Percentiles rank a stretch among this genome's conserved stretches.
Conservation (phyloP, 2,797 vertebrate genomes). For the Pygocentrus nattereri region DNA sequence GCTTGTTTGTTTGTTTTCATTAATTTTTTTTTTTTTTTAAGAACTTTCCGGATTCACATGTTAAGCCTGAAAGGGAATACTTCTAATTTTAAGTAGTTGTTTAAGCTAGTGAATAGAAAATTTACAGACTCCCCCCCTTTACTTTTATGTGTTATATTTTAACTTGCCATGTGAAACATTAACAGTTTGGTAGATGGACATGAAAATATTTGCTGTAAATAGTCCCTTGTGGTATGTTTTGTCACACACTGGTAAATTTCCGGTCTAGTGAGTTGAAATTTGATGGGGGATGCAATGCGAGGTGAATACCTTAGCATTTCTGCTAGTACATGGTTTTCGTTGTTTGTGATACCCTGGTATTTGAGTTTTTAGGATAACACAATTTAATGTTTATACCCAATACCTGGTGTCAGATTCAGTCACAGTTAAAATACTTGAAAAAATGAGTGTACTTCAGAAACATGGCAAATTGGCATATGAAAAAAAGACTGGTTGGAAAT, state of each 20-base stretch:
- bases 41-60: constrained; percentile 18
- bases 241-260: constrained; percentile 27
- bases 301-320: constrained; percentile 11
- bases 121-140: constrained; percentile 50
- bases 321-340: constrained; percentile 7
- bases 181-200: constrained; percentile 48
- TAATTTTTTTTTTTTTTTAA: constrained; percentile 7
- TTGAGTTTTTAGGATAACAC: neutral
- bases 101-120: constrained; percentile 43
- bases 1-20: constrained; percentile 8
- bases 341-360: constrained; percentile 5
- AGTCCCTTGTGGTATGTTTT: constrained; percentile 40
- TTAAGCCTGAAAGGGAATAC: constrained; percentile 37
- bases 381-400: no score
- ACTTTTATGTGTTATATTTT: constrained; percentile 48
- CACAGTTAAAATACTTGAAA: constrained; percentile 9
- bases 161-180: constrained; percentile 53
- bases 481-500: neutral
- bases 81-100: constrained; percentile 17
- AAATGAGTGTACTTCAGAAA: constrained; percentile 3
- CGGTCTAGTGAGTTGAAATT: constrained; percentile 10
- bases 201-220: constrained; percentile 55
- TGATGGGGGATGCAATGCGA: constrained; percentile 14
- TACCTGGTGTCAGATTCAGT: constrained; percentile 1
- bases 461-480: neutral